A percentile compares a stretch with the other conserved stretches of the same genome.
These are phyloP conservation scores for Hemaris fuciformis DNA, from an alignment of 2,888 invertebrate genomes.

Conservation along the genomic window DNA sequence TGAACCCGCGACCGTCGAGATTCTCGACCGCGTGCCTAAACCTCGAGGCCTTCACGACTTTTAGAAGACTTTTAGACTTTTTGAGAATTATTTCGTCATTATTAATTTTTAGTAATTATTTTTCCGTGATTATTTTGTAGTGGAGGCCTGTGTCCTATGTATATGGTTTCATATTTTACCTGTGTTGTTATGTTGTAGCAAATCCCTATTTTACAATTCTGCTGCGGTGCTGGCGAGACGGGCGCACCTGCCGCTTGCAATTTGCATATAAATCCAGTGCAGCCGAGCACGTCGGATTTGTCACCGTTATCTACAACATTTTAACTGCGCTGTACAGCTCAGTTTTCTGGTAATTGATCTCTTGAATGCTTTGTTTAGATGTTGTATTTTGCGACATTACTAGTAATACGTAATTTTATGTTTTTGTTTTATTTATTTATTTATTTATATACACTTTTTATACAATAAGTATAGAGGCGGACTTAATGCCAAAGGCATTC, in stretches of 20 bases:
- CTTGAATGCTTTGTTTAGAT: not conserved
- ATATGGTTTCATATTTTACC: not conserved
- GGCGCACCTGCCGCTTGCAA: not conserved
- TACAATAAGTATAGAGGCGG: not conserved
- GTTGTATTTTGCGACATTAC: not conserved
- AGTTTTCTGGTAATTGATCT: not conserved
- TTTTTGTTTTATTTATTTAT: too few species aligned
- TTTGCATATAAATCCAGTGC: slow-evolving; percentile 2
- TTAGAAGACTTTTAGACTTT: too few species aligned
- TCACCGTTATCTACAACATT: not conserved
- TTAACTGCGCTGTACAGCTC: not conserved
- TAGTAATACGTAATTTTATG: too few species aligned
- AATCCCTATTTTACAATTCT: slow-evolving; percentile 4
- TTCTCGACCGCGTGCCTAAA: too few species aligned
- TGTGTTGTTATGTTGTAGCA: not conserved
- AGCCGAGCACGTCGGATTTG: not conserved
- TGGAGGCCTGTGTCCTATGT: too few species aligned
- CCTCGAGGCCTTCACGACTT: too few species aligned
- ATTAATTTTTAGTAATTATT: too few species aligned
- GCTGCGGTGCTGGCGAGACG: not conserved
- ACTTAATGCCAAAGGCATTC: too few species aligned
- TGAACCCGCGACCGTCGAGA: too few species aligned
- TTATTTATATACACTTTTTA: too few species aligned
- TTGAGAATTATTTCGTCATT: too few species aligned
- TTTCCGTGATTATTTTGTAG: too few species aligned